Evolutionary conservation across 2,888 invertebrate species (phyloP).

Genomic region (Eilema depressum): DNA sequence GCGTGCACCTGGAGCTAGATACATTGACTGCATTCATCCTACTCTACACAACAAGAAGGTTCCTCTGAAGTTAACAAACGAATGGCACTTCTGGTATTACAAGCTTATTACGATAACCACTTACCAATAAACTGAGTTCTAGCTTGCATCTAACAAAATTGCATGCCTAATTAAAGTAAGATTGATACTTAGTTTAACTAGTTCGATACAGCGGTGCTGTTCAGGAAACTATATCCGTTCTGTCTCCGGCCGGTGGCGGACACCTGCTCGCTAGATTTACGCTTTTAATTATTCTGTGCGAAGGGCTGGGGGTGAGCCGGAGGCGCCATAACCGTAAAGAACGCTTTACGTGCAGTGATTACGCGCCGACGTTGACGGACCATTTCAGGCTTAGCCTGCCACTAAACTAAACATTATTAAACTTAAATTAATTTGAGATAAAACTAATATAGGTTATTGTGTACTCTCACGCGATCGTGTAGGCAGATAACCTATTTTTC

Average conservation of each 20-base stretch:
- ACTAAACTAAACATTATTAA: conserved; percentile 9
- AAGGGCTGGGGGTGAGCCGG: conserved; percentile 20
- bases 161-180: not conserved
- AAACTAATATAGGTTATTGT: not conserved
- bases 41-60: too few relatives aligned
- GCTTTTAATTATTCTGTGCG: conserved; percentile 35
- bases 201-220: not conserved
- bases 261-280: conserved; percentile 29
- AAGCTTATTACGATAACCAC: too few relatives aligned
- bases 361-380: conserved; percentile 9
- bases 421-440: not conserved
- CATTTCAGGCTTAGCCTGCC: conserved; percentile 2
- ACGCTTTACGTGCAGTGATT: conserved; percentile 21
- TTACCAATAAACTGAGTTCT: too few relatives aligned
- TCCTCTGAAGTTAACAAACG: too few relatives aligned
- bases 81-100: too few relatives aligned
- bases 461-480: not conserved
- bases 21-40: too few relatives aligned
- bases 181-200: not conserved
- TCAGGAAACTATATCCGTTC: not conserved
- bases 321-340: conserved; percentile 25
- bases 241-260: not conserved
- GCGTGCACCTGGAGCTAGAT: too few relatives aligned
- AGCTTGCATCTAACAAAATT: not conserved
- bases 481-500: not conserved